Conservation (phyloP, 37 sponge, comb jelly and placozoan species). For the Hormiphora californensis region DNA sequence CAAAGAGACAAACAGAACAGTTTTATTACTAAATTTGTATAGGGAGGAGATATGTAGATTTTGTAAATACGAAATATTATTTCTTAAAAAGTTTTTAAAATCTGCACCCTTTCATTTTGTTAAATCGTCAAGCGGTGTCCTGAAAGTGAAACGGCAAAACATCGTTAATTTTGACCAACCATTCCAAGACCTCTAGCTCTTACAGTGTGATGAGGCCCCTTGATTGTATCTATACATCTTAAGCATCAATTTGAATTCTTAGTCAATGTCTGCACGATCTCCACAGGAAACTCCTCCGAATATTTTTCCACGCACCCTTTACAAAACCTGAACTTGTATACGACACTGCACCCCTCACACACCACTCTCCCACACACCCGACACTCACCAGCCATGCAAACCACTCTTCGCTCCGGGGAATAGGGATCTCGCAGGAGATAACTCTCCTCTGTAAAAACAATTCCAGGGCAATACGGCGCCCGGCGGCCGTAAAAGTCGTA, state of each 20-base stretch:
- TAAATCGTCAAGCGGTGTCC: too few relatives aligned
- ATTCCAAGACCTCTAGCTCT: too few relatives aligned
- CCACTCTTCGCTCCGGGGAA: slow-evolving; percentile 2
- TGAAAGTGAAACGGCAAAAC: too few relatives aligned
- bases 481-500: slow-evolving; percentile 37
- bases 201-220: too few relatives aligned
- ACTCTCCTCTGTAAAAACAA: slow-evolving; percentile 26
- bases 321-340: slow-evolving; percentile 14
- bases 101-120: too few relatives aligned
- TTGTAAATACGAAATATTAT: too few relatives aligned
- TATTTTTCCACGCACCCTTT: background rate
- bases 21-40: too few relatives aligned
- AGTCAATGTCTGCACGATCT: background rate
- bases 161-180: too few relatives aligned
- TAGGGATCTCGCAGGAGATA: slow-evolving; percentile 33
- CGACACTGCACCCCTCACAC: background rate
- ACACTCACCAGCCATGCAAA: slow-evolving; percentile 7
- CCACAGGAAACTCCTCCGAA: background rate
- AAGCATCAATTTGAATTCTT: background rate
- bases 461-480: slow-evolving; percentile 44
- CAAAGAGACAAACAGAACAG: too few relatives aligned
- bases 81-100: too few relatives aligned
- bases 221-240: background rate
- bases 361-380: background rate
- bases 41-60: too few relatives aligned